Conservation (phyloP, 2,888 invertebrate species). For the Galerucella pusilla region DNA sequence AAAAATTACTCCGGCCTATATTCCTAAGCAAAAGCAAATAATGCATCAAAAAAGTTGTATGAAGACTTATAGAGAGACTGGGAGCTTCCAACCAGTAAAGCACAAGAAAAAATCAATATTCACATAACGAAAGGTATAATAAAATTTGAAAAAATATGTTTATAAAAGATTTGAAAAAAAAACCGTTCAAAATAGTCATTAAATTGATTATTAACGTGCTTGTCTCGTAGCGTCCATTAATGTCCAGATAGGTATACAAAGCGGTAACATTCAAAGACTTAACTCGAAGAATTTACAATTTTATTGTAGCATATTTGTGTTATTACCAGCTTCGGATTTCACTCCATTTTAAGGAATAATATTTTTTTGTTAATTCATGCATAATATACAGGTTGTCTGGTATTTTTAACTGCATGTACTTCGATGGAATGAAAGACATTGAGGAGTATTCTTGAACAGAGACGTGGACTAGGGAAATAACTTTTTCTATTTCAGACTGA, state of each 20-base stretch:
- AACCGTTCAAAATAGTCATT: slow-evolving; percentile 56
- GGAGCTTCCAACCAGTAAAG: neutral
- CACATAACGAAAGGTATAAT: slow-evolving; percentile 31
- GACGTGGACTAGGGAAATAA: slow-evolving; percentile 8
- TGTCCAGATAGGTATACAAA: slow-evolving; percentile 60
- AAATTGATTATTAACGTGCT: slow-evolving; percentile 60
- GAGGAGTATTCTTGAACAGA: slow-evolving; percentile 26
- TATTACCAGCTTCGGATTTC: slow-evolving; percentile 60
- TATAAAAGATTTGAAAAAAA: slow-evolving; percentile 34
- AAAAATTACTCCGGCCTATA: too few species aligned
- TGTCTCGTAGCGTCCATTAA: slow-evolving; percentile 61
- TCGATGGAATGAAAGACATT: slow-evolving; percentile 29
- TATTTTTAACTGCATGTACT: slow-evolving; percentile 13
- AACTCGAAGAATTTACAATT: slow-evolving; percentile 60
- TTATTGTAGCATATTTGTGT: slow-evolving; percentile 64
- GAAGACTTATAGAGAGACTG: too few species aligned
- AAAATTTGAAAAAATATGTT: slow-evolving; percentile 24
- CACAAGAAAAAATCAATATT: slow-evolving; percentile 23
- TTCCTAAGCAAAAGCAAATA: too few species aligned
- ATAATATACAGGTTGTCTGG: slow-evolving; percentile 31
- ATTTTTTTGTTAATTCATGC: slow-evolving; percentile 53
- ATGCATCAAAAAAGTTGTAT: neutral
- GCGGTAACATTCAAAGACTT: slow-evolving; percentile 61
- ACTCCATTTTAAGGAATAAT: slow-evolving; percentile 55
- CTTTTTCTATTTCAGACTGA: too few species aligned